Base-by-base conservation (phyloP, 1,140 invertebrate genomes). In the Diorhabda sublineata region DNA sequence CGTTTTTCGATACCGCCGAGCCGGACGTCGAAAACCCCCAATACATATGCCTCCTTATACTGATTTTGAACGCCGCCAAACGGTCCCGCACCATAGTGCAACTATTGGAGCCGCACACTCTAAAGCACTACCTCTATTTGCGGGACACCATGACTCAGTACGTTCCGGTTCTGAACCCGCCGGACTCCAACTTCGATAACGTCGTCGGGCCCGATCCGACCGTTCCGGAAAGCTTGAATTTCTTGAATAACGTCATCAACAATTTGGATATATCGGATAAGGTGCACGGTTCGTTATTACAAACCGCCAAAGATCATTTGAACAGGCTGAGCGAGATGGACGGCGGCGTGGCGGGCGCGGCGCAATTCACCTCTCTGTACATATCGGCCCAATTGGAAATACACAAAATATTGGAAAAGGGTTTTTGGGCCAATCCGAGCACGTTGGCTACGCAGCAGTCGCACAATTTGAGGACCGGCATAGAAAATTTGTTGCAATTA, bases 1-100 rank as follows among this genome's bases (percentile, higher is more conserved):
- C 97, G 0, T 98, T 97, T 83, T 97, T 99, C 80, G 95, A 98
- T 79, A 95, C 92, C 72, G 91, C 95, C 4, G 97, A 99, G 81
- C 93, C 93, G 0, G 94, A 98, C 81, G 93, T 99, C 6, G 96
- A 99, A 75, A 96, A 99, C 84, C 92, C 95, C 41, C 89, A 92
- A 64, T 98, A 97, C 84, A 90, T 97, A 62, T 93, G 92, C 78
- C 89, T 97, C 5, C 82, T 99, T 57, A 94, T 99, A 66, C 82
- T 99, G 64, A 92, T 99, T 42, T 90, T 99, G 74, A 99, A 98
- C 84, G 96, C 96, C 42, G 96, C 97, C 2, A 86, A 91, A 71
- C 87, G 92, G 78, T 92, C 93, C 81, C 91, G 92, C 42, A 94
- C 95, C 43, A 97, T 99, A 87, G 84, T 94, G 68, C 91, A 95